These are phyloP conservation scores for Corythornis vintsioides DNA, from an alignment of 2,113 vertebrate species.

Conservation along the genomic window DNA sequence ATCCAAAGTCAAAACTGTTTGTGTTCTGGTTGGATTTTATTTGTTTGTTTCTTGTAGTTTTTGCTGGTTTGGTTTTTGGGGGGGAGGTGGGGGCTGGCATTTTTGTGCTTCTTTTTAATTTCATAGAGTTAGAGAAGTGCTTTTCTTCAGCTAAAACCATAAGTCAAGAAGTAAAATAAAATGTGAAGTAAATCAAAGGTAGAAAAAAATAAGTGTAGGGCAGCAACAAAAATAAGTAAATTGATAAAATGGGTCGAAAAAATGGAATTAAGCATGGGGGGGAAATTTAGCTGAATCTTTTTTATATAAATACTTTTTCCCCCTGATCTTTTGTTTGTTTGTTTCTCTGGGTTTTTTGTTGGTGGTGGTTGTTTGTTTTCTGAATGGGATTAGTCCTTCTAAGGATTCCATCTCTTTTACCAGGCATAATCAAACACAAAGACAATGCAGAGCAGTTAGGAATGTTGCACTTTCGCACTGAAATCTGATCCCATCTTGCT, in stretches of 20 bases:
- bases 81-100: no score
- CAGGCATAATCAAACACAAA: conserved; percentile 20
- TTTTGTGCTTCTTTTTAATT: neutral
- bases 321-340: rapidly evolving
- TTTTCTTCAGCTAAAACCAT: neutral
- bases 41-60: no score
- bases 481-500: conserved; percentile 10
- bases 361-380: neutral
- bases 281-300: neutral
- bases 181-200: neutral
- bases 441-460: neutral
- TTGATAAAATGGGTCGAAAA: neutral
- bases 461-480: conserved; percentile 35
- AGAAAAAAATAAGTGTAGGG: neutral
- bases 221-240: neutral
- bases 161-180: neutral
- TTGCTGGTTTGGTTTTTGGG: no score
- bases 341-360: neutral
- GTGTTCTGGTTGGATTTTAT: no score
- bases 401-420: neutral
- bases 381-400: neutral
- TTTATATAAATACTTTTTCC: neutral
- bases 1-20: no score
- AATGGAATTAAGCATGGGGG: neutral
- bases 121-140: neutral